Conservation (phyloP, 2,113 vertebrate genomes). For the Rousettus leschenaultii region DNA sequence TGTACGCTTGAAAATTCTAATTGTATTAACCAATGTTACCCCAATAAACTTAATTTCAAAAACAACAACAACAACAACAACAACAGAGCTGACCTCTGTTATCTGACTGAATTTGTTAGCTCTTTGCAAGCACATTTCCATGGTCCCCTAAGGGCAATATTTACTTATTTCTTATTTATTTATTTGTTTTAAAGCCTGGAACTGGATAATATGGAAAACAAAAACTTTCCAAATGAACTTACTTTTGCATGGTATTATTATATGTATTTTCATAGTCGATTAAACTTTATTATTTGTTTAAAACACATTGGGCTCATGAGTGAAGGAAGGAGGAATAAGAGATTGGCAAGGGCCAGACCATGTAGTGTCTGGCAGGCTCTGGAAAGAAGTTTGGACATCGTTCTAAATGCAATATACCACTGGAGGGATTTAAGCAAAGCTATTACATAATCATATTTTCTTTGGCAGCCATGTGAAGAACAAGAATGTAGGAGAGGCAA, state of each 20-base stretch:
- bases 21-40: too few relatives aligned
- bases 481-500: background rate
- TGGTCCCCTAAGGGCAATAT: background rate
- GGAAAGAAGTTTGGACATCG: constrained; percentile 23
- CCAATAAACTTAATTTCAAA: too few relatives aligned
- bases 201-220: background rate
- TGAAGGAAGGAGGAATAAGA: background rate
- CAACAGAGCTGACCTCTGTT: background rate
- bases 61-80: too few relatives aligned
- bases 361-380: background rate
- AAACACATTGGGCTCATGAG: background rate
- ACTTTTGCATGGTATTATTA: background rate
- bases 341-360: background rate
- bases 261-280: background rate
- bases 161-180: background rate
- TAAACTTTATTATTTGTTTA: background rate
- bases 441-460: constrained; percentile 19
- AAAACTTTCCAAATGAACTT: background rate
- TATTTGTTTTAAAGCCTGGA: background rate
- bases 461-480: constrained; percentile 10
- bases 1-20: too few relatives aligned
- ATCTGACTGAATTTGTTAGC: background rate
- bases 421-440: background rate
- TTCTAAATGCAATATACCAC: background rate
- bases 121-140: background rate